Evolutionary conservation across 2,888 invertebrate species (phyloP), one percentile per base, ranked within the genome.

Genomic region (Protophormia terraenovae): DNA sequence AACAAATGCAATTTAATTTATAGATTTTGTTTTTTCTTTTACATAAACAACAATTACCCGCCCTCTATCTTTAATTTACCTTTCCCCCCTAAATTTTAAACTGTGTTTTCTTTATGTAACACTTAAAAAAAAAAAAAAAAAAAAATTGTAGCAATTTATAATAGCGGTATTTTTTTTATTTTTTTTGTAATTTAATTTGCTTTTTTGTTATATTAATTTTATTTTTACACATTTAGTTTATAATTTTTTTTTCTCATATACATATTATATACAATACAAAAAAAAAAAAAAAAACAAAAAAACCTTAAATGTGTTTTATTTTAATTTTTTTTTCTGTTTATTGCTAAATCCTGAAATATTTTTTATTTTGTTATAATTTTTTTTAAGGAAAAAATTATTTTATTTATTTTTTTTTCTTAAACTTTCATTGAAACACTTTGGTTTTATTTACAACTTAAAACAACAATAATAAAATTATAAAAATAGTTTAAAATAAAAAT

Each of bases 131-230:
- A 16, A 32, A 27, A 35, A 6, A 35, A 79, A 58, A 27, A 66
- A 77, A 83, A 35, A 35, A 53, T 47, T 66, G 8, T 38, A 50
- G 24, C 24, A 81, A 69, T 73, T 84, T 69, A n/a, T 73, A 66
- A 24, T 62, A 81, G 77, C 73, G 84, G 81, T 84, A 81, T 84
- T 84, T 84, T 80, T 78, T 67, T 62, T 80, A 32, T 55, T 29
- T 41, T 50, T 75, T 81, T 67, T 58, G 22, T 76, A 71, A 77
- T 66, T 78, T 82, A 78, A 50, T 73, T 84, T 78, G 45, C 82
- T 85, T 78, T 84, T 82, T 85, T 85, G 81, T 85, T 85, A 78
- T 71, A 75, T 71, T 85, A 84, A 81, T 84, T 84, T 81, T 84
- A 81, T 77, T 80, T 84, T 71, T 79, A 84, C 66, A 76, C 64